Evolutionary conservation across 2,113 vertebrate species (phyloP).

Genomic region (Atrichornis clamosus): DNA sequence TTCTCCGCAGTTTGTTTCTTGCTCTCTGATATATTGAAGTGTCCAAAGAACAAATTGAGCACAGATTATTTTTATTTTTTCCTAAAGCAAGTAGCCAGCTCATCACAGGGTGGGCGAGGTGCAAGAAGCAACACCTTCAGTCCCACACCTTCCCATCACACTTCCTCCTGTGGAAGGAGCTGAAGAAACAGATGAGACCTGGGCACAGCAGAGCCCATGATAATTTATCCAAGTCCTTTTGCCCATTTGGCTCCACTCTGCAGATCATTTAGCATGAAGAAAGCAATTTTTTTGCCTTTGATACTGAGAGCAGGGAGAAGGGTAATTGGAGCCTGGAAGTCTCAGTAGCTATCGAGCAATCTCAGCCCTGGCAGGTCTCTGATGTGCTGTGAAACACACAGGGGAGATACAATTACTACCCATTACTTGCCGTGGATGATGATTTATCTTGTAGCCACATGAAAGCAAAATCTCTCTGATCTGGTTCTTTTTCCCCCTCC

Average conservation of each 20-base stretch:
- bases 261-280: not conserved
- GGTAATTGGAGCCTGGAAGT: conserved; percentile 39
- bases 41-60: not conserved
- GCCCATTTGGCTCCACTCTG: not conserved
- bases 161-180: not conserved
- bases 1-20: not conserved
- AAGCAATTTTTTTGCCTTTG: conserved; percentile 25
- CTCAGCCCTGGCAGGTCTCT: not conserved
- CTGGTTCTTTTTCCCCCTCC: fast-evolving
- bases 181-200: not conserved
- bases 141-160: fast-evolving
- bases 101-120: fast-evolving
- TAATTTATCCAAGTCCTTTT: not conserved
- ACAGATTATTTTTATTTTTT: not conserved
- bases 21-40: not conserved
- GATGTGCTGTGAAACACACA: not conserved
- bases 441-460: not conserved
- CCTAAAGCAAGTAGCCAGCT: not conserved
- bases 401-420: not conserved
- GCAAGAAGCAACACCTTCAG: not conserved
- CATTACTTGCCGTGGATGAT: not conserved
- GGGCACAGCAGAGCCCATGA: not conserved
- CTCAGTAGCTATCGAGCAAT: not conserved
- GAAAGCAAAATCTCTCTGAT: conserved; percentile 25
- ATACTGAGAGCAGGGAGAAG: not conserved